Percentiles rank a stretch among this genome's conserved stretches.
These are phyloP conservation scores for Hypselothyrea guttata DNA, from an alignment of 2,888 invertebrate species.

Conservation along the genomic window DNA sequence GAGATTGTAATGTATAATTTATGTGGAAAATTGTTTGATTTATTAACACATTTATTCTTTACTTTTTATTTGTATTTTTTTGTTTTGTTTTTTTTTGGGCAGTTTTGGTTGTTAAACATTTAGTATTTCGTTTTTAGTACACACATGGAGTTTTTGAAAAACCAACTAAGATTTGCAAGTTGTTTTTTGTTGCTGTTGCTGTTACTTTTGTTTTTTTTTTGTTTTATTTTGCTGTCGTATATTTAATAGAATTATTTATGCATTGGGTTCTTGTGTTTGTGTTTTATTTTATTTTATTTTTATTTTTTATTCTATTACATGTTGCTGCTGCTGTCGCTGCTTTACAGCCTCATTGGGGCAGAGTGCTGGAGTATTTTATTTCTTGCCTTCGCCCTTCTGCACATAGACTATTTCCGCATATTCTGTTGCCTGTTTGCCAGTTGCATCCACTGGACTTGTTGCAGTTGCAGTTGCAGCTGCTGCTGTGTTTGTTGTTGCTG, in stretches of 20 bases:
- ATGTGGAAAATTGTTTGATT: slow-evolving; percentile 38
- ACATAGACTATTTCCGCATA: slow-evolving; percentile 92
- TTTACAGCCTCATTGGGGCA: slow-evolving; percentile 53
- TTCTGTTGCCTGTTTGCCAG: slow-evolving; percentile 86
- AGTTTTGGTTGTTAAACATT: slow-evolving; percentile 47
- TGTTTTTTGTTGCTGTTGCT: slow-evolving; percentile 25
- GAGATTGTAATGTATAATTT: slow-evolving; percentile 25
- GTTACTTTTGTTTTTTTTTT: no score
- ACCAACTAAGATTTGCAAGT: slow-evolving; percentile 57
- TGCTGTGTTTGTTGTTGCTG: slow-evolving; percentile 66
- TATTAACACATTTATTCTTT: slow-evolving; percentile 49
- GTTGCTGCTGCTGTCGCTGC: slow-evolving; percentile 21
- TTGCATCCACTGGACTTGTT: slow-evolving; percentile 61
- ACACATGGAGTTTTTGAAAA: slow-evolving; percentile 73
- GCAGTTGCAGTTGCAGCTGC: slow-evolving; percentile 20
- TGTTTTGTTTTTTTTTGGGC: slow-evolving; percentile 14
- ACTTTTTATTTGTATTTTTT: slow-evolving; percentile 5
- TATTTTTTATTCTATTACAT: slow-evolving; percentile 5
- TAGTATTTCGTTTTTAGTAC: slow-evolving; percentile 52
- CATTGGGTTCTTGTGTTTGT: slow-evolving; percentile 67
- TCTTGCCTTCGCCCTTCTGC: slow-evolving; percentile 73
- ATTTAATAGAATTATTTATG: slow-evolving; percentile 39
- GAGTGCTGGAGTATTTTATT: slow-evolving; percentile 45
- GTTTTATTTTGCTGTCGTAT: slow-evolving; percentile 19
- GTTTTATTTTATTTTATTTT: slow-evolving; percentile 20